These are phyloP conservation scores for Cryptoprocta ferox DNA, from an alignment of 2,797 vertebrate genomes.

Conservation along the genomic window DNA sequence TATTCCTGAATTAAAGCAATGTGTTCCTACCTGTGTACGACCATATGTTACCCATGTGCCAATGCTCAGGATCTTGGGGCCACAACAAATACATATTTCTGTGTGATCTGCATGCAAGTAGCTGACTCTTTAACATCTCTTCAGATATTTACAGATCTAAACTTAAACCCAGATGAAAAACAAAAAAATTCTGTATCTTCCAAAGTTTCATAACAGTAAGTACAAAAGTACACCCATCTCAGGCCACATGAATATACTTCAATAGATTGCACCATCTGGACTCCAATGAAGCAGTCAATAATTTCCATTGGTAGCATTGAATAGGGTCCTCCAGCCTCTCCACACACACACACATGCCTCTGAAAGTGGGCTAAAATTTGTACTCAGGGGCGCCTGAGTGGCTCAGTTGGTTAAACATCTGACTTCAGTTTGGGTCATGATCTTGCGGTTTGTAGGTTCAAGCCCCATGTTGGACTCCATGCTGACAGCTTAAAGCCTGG, in stretches of 20 bases:
- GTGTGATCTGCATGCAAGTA: neutral
- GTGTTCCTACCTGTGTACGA: neutral
- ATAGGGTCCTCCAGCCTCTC: neutral
- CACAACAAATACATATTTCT: neutral
- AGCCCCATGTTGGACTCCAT: too few species aligned
- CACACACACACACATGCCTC: neutral
- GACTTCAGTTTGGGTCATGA: too few species aligned
- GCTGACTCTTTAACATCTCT: neutral
- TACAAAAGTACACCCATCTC: neutral
- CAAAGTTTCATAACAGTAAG: neutral
- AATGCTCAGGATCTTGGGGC: neutral
- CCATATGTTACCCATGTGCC: neutral
- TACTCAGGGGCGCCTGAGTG: neutral
- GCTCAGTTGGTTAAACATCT: too few species aligned
- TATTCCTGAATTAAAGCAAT: conserved; percentile 21
- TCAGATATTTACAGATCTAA: neutral
- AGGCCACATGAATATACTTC: neutral
- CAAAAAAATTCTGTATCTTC: neutral
- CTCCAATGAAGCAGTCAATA: neutral
- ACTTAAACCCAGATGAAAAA: neutral
- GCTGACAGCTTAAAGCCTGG: too few species aligned
- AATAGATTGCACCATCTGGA: neutral
- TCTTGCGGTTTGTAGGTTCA: too few species aligned
- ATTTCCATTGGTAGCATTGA: neutral
- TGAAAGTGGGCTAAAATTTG: neutral